These are phyloP conservation scores for Zingel zingel DNA, from an alignment of 2,113 vertebrate genomes.

Conservation along the genomic window DNA sequence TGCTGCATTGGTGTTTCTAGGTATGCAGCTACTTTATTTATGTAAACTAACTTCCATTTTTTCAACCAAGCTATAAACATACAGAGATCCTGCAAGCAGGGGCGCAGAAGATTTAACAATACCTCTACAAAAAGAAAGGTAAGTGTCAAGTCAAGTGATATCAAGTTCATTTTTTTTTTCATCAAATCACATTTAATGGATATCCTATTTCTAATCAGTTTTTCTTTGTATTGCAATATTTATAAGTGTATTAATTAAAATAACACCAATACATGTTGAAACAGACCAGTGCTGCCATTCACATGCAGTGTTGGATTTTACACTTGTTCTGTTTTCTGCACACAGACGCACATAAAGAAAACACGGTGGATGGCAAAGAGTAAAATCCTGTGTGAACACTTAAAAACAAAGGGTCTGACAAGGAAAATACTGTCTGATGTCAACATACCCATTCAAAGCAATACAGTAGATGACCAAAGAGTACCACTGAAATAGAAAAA, in stretches of 20 bases:
- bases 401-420: neutral
- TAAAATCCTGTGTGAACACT: constrained; percentile 36
- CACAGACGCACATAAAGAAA: neutral
- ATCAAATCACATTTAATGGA: neutral
- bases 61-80: constrained; percentile 67
- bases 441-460: neutral
- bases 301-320: neutral
- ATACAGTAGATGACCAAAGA: neutral
- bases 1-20: neutral
- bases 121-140: constrained; percentile 30
- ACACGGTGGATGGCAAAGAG: neutral
- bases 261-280: neutral
- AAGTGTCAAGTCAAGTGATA: neutral
- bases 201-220: neutral
- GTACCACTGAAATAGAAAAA: neutral
- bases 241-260: neutral
- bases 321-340: neutral
- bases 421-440: neutral
- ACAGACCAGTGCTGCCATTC: neutral
- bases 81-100: constrained; percentile 58
- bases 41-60: neutral
- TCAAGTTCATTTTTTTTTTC: no score
- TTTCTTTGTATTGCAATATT: neutral
- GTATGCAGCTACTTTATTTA: neutral
- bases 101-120: constrained; percentile 29